These are phyloP conservation scores for Cataglyphis albicans DNA, from an alignment of 2,888 invertebrate genomes.

Conservation along the genomic window DNA sequence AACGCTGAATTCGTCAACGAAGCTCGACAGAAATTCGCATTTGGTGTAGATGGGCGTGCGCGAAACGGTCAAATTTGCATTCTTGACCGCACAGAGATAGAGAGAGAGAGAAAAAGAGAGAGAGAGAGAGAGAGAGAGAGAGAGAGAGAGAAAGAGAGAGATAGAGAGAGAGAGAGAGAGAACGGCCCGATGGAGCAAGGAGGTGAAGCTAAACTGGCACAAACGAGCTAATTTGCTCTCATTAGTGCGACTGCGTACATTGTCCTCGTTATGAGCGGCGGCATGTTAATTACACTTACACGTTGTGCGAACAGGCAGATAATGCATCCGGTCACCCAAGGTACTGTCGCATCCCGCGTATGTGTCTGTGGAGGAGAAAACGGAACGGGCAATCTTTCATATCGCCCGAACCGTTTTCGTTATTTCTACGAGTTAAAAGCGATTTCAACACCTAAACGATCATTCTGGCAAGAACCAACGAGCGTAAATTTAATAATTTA, in stretches of 20 bases:
- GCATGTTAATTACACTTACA: slow-evolving; percentile 82
- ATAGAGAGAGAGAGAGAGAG: background rate
- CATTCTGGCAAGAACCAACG: slow-evolving; percentile 4
- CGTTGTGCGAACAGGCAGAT: slow-evolving; percentile 79
- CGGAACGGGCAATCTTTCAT: slow-evolving; percentile 57
- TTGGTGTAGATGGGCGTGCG: slow-evolving; percentile 66
- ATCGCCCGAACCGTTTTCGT: slow-evolving; percentile 50
- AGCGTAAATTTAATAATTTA: background rate
- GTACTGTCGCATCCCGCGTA: slow-evolving; percentile 59
- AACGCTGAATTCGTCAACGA: slow-evolving; percentile 72
- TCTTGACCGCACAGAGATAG: slow-evolving; percentile 77
- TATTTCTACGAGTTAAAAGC: slow-evolving; percentile 12
- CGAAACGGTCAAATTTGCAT: slow-evolving; percentile 79
- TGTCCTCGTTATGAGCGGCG: slow-evolving; percentile 78
- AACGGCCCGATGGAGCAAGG: slow-evolving; percentile 69
- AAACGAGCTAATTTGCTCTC: slow-evolving; percentile 82
- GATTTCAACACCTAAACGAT: slow-evolving; percentile 26
- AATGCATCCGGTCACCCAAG: slow-evolving; percentile 78
- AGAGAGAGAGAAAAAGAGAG: background rate
- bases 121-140: too few relatives aligned
- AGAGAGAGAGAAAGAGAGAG: too few relatives aligned
- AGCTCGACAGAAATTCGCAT: slow-evolving; percentile 71
- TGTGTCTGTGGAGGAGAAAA: slow-evolving; percentile 63
- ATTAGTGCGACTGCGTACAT: slow-evolving; percentile 79
- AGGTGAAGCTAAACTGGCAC: slow-evolving; percentile 78